Evolutionary conservation across 2,113 vertebrate species (phyloP).

Genomic region (Oxyruncus cristatus): DNA sequence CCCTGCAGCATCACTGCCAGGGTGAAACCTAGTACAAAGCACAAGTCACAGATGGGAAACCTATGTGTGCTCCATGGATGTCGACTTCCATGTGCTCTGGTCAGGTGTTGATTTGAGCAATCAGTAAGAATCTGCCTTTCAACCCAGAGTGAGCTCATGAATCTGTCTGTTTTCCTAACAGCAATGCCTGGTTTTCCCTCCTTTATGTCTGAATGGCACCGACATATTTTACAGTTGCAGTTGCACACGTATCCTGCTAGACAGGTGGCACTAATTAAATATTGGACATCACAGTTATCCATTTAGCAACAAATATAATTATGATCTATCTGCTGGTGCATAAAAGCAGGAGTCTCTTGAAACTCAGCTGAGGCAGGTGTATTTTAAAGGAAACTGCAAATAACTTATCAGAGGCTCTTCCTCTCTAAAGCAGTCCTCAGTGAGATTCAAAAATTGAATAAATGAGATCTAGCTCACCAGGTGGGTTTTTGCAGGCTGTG

Average conservation of each 20-base stretch:
- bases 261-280: constrained; percentile 20
- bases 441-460: constrained; percentile 29
- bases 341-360: constrained; percentile 8
- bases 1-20: background rate
- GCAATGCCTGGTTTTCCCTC: background rate
- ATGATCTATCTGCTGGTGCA: background rate
- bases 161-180: background rate
- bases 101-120: background rate
- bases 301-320: constrained; percentile 55
- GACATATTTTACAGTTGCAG: background rate
- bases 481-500: constrained; percentile 48
- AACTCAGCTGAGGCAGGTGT: background rate
- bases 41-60: background rate
- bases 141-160: background rate
- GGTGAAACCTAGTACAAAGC: background rate
- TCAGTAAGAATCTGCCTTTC: background rate
- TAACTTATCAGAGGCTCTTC: constrained; percentile 28
- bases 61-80: background rate
- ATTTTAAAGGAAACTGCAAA: constrained; percentile 44
- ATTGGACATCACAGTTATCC: background rate
- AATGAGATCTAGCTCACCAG: constrained; percentile 17
- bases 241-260: background rate
- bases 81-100: background rate
- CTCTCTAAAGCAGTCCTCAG: constrained; percentile 17
- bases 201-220: background rate